phyloP scores from a whole-genome alignment of 1,140 invertebrate species.

The Cecropterus lyciades region DNA sequence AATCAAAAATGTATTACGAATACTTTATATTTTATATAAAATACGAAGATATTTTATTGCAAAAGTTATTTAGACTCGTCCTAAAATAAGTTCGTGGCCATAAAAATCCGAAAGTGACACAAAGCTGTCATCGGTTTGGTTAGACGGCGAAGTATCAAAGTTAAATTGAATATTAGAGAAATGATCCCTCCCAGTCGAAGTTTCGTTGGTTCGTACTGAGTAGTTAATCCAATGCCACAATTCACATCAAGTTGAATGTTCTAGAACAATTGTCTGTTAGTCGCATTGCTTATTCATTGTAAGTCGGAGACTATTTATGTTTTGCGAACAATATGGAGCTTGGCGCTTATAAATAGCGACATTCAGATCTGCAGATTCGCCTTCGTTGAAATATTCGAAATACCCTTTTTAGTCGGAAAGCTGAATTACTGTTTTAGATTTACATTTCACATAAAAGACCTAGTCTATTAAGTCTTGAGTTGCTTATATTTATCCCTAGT shows the following conservation, averaged over 20 bases:
- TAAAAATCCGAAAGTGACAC: slow-evolving; percentile 18
- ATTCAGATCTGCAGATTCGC: slow-evolving; percentile 26
- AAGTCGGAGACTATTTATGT: slow-evolving; percentile 39
- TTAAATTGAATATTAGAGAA: slow-evolving; percentile 83
- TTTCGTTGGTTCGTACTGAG: slow-evolving; percentile 66
- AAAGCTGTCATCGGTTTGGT: slow-evolving; percentile 72
- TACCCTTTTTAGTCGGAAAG: slow-evolving; percentile 1
- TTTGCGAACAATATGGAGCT: slow-evolving; percentile 31
- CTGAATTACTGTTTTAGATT: not conserved
- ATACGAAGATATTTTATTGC: not conserved
- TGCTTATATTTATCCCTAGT: too few species aligned
- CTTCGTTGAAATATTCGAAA: slow-evolving; percentile 11
- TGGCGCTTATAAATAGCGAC: slow-evolving; percentile 27
- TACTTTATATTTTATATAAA: too few species aligned
- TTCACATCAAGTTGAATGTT: slow-evolving; percentile 73
- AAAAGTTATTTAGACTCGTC: slow-evolving; percentile 12
- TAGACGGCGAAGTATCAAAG: slow-evolving; percentile 80
- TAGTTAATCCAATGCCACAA: slow-evolving; percentile 81
- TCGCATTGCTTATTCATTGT: slow-evolving; percentile 69
- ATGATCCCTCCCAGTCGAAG: slow-evolving; percentile 71
- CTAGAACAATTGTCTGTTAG: slow-evolving; percentile 69
- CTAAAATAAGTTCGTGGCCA: slow-evolving; percentile 12
- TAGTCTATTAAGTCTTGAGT: too few species aligned
- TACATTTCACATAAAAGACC: too few species aligned
- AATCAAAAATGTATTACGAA: too few species aligned